Evolutionary conservation across 2,113 vertebrate genomes (phyloP).

Genomic region (Micronycteris hirsuta): DNA sequence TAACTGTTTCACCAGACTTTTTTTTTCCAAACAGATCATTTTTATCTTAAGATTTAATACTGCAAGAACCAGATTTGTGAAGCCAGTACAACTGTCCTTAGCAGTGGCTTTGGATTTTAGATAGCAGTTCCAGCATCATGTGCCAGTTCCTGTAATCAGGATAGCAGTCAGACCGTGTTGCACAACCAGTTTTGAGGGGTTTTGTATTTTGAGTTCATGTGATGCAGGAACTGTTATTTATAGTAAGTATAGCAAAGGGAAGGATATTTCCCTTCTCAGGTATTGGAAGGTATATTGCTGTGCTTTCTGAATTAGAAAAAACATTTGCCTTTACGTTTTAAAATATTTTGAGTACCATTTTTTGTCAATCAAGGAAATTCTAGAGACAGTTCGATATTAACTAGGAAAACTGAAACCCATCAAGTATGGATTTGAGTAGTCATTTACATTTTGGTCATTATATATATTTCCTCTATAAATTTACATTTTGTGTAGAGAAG

Average conservation of each 20-base stretch:
- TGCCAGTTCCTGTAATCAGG: neutral
- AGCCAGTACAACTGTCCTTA: neutral
- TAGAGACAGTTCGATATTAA: neutral
- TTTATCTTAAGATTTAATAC: constrained; percentile 17
- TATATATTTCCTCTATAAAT: neutral
- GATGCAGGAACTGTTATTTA: neutral
- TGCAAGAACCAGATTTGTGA: neutral
- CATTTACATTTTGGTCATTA: neutral
- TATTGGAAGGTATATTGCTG: neutral
- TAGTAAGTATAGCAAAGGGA: neutral
- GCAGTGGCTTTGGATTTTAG: constrained; percentile 1
- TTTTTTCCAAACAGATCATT: neutral
- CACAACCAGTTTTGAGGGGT: neutral
- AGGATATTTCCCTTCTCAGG: neutral
- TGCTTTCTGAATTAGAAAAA: neutral
- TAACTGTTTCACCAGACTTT: neutral
- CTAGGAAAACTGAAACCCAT: neutral
- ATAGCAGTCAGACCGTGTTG: neutral
- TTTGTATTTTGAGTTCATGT: constrained; percentile 12
- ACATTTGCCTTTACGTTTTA: neutral
- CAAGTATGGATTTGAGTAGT: neutral
- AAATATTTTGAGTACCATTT: neutral
- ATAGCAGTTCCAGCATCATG: neutral
- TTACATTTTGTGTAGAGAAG: neutral
- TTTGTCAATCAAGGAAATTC: neutral